Evolutionary conservation across 2,888 invertebrate genomes (phyloP).

Genomic region (Apotomis capreana): DNA sequence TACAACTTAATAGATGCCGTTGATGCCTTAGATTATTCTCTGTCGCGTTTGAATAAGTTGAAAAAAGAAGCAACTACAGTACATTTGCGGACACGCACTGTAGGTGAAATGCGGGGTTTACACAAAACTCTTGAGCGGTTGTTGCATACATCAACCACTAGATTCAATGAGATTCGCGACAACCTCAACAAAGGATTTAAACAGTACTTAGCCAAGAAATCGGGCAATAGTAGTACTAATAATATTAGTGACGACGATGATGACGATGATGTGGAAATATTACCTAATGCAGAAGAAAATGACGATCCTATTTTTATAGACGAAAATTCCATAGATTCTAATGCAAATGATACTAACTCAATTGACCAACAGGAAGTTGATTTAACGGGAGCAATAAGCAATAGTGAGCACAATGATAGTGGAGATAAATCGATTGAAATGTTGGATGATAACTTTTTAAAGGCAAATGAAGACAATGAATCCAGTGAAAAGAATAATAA

Average conservation of each 20-base stretch:
- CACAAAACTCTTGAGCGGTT: conserved; percentile 82
- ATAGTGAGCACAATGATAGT: conserved; percentile 80
- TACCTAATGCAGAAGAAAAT: conserved; percentile 62
- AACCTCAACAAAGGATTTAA: conserved; percentile 82
- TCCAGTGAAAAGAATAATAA: conserved; percentile 19
- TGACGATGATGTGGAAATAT: conserved; percentile 74
- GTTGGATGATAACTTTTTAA: conserved; percentile 42
- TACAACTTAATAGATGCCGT: conserved; percentile 83
- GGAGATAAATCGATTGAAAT: conserved; percentile 58
- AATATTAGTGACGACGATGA: conserved; percentile 51
- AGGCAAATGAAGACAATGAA: conserved; percentile 28
- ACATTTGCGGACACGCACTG: conserved; percentile 73
- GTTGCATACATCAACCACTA: conserved; percentile 78
- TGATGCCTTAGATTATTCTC: conserved; percentile 82
- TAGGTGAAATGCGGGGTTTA: conserved; percentile 78
- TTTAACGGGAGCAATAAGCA: conserved; percentile 63
- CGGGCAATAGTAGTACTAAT: conserved; percentile 38
- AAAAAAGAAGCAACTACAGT: conserved; percentile 76
- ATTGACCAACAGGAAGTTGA: conserved; percentile 68
- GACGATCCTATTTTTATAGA: conserved; percentile 81
- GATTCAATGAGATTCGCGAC: conserved; percentile 81
- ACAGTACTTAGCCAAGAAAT: conserved; percentile 72
- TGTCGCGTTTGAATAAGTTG: conserved; percentile 77
- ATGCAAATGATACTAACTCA: conserved; percentile 50
- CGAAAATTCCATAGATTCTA: conserved; percentile 77